phyloP scores from a whole-genome alignment of 2,888 invertebrate genomes.

The Rapana venosa region DNA sequence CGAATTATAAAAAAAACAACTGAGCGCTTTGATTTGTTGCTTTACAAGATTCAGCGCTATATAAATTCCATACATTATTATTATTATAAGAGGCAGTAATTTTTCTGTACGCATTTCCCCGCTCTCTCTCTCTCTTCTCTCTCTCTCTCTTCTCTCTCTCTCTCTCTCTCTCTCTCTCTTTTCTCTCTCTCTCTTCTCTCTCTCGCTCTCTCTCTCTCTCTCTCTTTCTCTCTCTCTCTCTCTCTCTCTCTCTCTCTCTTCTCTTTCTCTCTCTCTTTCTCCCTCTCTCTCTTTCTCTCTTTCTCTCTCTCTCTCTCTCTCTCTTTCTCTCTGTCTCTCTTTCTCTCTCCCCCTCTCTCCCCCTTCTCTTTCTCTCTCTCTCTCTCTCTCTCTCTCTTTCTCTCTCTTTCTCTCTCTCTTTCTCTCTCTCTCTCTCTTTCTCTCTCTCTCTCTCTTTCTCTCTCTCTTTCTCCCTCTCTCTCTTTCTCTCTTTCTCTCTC shows the following conservation, averaged over 20 bases:
- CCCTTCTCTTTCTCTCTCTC: not conserved
- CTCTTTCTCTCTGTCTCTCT: not conserved
- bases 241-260: no score
- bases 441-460: not conserved
- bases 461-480: not conserved
- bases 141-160: no score
- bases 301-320: not conserved
- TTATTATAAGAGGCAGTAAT: no score
- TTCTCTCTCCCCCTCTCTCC: not conserved
- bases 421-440: not conserved
- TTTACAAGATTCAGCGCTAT: no score
- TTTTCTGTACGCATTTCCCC: no score
- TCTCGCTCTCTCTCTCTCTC: conserved; percentile 22
- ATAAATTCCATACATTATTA: no score
- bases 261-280: not conserved
- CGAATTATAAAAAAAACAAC: no score
- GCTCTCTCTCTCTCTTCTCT: no score
- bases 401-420: not conserved
- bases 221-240: conserved; percentile 15
- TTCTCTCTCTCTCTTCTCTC: not conserved
- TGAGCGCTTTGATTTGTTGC: no score
- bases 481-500: not conserved
- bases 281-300: conserved; percentile 3
- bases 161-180: no score
- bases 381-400: not conserved